Evolutionary conservation across 2,113 vertebrate genomes (phyloP).

Genomic region (Chrysochloris asiatica): DNA sequence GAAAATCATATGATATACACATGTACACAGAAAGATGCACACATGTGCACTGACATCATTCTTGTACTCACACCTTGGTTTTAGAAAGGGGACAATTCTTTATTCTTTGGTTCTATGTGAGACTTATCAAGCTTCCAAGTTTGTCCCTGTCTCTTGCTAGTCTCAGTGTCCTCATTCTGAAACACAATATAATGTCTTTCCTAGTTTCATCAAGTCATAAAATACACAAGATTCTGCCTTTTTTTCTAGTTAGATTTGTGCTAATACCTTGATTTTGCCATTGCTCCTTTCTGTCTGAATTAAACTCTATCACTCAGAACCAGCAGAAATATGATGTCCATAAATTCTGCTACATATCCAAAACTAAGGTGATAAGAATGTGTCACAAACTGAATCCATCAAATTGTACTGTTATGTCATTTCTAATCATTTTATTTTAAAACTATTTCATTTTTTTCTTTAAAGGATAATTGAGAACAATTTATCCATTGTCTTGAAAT

Average conservation of each 20-base stretch:
- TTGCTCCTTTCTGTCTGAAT: not conserved
- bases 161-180: not conserved
- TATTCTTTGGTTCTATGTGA: not conserved
- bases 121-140: not conserved
- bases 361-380: not conserved
- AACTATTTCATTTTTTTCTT: not conserved
- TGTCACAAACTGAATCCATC: not conserved
- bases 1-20: rapidly evolving
- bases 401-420: not conserved
- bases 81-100: not conserved
- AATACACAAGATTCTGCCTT: not conserved
- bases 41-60: not conserved
- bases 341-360: not conserved
- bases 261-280: not conserved
- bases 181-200: not conserved
- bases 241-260: not conserved
- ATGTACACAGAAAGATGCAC: not conserved
- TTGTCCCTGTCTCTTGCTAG: not conserved
- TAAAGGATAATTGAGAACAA: not conserved
- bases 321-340: not conserved
- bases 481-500: not conserved
- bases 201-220: not conserved
- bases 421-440: not conserved
- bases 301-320: not conserved
- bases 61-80: not conserved